Conservation (phyloP, 2,113 vertebrate species). For the Dipodomys spectabilis region DNA sequence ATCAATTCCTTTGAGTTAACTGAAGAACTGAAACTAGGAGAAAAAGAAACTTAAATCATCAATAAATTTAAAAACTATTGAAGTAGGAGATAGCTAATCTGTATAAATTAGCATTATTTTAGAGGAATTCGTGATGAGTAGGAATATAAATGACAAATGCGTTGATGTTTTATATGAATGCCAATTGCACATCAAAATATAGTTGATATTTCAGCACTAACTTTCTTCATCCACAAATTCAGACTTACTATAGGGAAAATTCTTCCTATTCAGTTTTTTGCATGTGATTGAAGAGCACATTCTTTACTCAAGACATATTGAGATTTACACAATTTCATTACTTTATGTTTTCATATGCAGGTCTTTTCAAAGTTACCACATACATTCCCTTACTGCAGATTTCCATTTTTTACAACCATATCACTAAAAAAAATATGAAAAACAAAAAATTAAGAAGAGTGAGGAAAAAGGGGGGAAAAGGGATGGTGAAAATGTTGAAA, state of each 20-base stretch:
- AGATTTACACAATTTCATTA: slow-evolving; percentile 4
- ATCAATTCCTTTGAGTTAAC: neutral
- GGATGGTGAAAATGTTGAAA: no score
- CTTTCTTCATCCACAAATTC: neutral
- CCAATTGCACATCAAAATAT: neutral
- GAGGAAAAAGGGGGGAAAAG: no score
- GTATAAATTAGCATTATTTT: slow-evolving; percentile 30
- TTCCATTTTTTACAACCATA: neutral
- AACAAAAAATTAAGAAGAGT: no score
- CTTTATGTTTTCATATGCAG: neutral
- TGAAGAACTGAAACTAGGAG: slow-evolving; percentile 28
- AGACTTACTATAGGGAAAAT: neutral
- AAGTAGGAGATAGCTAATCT: slow-evolving; percentile 28
- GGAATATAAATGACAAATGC: neutral
- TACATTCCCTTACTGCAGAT: neutral
- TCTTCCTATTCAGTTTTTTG: slow-evolving; percentile 37
- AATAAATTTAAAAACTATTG: slow-evolving; percentile 35
- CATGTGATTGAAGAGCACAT: neutral
- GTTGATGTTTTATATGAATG: neutral
- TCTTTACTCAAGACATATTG: neutral
- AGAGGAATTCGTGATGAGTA: slow-evolving; percentile 1
- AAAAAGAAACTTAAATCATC: neutral
- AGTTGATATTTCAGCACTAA: slow-evolving; percentile 6
- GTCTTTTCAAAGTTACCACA: neutral
- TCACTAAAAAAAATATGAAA: no score